Evolutionary conservation across 2,113 vertebrate species (phyloP), one percentile per base, ranked within the genome.

Genomic region (Thinocorus orbignyianus): DNA sequence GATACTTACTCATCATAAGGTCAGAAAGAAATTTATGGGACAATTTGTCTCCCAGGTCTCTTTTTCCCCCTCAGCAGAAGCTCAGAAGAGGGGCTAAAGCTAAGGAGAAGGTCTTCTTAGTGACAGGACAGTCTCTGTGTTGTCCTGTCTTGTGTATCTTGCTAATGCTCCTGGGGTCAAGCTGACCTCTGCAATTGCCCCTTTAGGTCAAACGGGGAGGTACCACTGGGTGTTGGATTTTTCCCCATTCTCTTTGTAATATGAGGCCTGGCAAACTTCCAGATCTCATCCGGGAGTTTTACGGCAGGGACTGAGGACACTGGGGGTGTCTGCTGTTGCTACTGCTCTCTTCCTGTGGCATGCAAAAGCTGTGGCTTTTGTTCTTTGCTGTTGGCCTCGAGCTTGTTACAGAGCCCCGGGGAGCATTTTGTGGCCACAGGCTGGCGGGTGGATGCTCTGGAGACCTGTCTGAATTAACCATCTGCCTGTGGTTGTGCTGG

Each of bases 291-390:
- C 35, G 37, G 17, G 65, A 71, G 39, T 81, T 92, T 95, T 95
- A 92, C 69, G 68, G 72, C 12, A 5, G 73, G 42, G 51, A 71
- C 42, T n/a, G 77, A 74, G 69, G 83, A 84, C 51, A 16, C 26
- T 71, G 26, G 10, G 13, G 10, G 20, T 91, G 80, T 14, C 60
- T 74, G 60, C 4, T 2, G 60, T 68, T 81, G 76, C 69, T 71
- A 17, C 73, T 39, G 33, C 39, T 88, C 16, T 49, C 41, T 94
- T 93, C 76, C 88, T 76, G 65, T 49, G 71, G 54, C 41, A 90
- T 37, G 44, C 17, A 72, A 93, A 93, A 92, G n/a, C 79, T 69
- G 62, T 58, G 42, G 35, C 60, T 94, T 94, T 94, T 95, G n/a
- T 84, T 93, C 76, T 73, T 89, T 88, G 80, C 42, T 88, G 55